Evolutionary conservation across 2,888 invertebrate genomes (phyloP).

Genomic region (Notodonta ziczac): DNA sequence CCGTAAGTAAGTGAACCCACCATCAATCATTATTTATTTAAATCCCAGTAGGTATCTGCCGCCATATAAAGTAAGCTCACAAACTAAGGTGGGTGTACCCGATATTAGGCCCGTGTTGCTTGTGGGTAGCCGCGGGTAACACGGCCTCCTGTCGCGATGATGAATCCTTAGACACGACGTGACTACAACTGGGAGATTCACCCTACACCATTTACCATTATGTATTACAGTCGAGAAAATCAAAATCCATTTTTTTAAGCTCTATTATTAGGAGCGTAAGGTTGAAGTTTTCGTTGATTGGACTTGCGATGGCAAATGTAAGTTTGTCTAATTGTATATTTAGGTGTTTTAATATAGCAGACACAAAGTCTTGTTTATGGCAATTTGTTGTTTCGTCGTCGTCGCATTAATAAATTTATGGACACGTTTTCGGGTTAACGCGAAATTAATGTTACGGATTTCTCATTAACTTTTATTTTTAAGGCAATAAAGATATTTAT

Average conservation of each 20-base stretch:
- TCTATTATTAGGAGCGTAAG: slow-evolving; percentile 22
- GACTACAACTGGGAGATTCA: slow-evolving; percentile 56
- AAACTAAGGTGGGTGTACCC: slow-evolving; percentile 52
- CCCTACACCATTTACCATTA: slow-evolving; percentile 41
- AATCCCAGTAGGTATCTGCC: slow-evolving; percentile 2
- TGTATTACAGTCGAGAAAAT: slow-evolving; percentile 20
- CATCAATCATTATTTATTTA: slow-evolving; percentile 2
- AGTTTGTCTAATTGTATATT: slow-evolving; percentile 44
- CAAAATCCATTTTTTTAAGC: slow-evolving; percentile 21
- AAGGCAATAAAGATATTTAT: slow-evolving; percentile 15
- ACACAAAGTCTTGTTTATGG: slow-evolving; percentile 64
- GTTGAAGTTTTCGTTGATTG: background rate
- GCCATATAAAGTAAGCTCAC: slow-evolving; percentile 8
- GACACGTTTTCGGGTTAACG: slow-evolving; percentile 48
- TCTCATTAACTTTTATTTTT: slow-evolving; percentile 23
- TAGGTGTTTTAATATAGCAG: slow-evolving; percentile 71
- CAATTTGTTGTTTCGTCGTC: slow-evolving; percentile 62
- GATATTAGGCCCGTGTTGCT: slow-evolving; percentile 50
- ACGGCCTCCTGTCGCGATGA: slow-evolving; percentile 75
- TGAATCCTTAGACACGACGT: slow-evolving; percentile 63
- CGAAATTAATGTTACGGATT: slow-evolving; percentile 47
- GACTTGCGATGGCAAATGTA: slow-evolving; percentile 15
- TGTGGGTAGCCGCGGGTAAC: slow-evolving; percentile 51
- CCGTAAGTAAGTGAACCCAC: no score
- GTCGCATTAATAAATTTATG: slow-evolving; percentile 72